Conservation (phyloP, 2,797 vertebrate species). For the Enteromius unitaeniatus region DNA sequence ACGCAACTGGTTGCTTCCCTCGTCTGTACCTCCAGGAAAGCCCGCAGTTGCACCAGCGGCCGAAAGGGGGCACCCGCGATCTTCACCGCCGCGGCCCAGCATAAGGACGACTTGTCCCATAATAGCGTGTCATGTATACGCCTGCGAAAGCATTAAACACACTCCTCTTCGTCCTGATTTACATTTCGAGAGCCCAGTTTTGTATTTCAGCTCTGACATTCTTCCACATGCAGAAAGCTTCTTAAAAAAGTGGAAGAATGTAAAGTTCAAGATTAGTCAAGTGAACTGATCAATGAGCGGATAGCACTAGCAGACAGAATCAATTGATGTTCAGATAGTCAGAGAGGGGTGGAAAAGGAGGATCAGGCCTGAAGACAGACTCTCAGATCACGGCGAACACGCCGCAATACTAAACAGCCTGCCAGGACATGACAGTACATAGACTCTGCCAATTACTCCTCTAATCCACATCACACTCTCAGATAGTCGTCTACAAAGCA, state of each 20-base stretch:
- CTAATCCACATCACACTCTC: conserved; percentile 80
- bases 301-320: conserved; percentile 66
- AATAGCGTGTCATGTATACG: not conserved
- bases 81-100: conserved; percentile 61
- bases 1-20: conserved; percentile 44
- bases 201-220: not conserved
- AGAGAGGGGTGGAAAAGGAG: conserved; percentile 69
- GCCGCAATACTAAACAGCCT: conserved; percentile 77
- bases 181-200: conserved; percentile 10
- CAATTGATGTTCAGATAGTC: conserved; percentile 74
- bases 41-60: conserved; percentile 68
- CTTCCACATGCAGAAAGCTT: not conserved
- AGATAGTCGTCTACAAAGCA: conserved; percentile 73
- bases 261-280: conserved; percentile 67
- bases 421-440: conserved; percentile 81
- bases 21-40: conserved; percentile 25
- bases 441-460: conserved; percentile 81
- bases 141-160: conserved; percentile 9
- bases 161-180: not conserved
- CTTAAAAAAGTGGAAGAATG: not conserved
- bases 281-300: conserved; percentile 69
- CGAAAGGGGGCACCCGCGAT: conserved; percentile 77
- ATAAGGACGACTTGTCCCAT: not conserved
- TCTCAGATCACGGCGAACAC: conserved; percentile 75
- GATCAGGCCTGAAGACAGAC: conserved; percentile 75